phyloP scores from a whole-genome alignment of 2,797 vertebrate species.

The Cryptoblepharus egeriae region DNA sequence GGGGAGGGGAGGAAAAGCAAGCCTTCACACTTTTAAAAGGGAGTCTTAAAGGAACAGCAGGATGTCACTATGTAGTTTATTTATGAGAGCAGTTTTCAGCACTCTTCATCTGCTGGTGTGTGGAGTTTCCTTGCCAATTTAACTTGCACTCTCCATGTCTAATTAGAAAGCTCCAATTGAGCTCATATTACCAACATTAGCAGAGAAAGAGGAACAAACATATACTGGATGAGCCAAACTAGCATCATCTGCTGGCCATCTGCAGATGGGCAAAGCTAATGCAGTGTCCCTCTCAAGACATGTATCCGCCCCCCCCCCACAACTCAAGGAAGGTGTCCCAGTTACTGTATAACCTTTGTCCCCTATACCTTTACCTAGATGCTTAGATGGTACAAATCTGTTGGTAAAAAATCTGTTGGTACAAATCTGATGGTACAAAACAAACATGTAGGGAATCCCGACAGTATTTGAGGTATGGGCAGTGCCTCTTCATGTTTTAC shows the following conservation, averaged over 20 bases:
- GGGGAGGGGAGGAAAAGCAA: not conserved
- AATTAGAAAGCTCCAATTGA: too few relatives aligned
- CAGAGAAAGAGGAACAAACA: not conserved
- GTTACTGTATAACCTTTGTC: not conserved
- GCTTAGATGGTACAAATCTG: too few relatives aligned
- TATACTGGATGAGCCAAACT: not conserved
- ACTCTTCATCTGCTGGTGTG: not conserved
- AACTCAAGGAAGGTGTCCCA: not conserved
- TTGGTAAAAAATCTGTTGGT: too few relatives aligned
- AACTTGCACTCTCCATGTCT: not conserved
- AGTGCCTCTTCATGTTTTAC: not conserved
- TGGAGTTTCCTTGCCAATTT: not conserved
- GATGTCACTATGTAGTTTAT: not conserved
- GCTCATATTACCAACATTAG: not conserved
- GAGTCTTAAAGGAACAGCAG: conserved; percentile 60
- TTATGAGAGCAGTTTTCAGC: conserved; percentile 1
- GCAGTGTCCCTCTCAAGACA: too few relatives aligned
- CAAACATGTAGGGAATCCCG: not conserved
- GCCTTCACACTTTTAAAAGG: not conserved
- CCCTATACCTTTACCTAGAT: too few relatives aligned
- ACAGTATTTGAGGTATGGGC: not conserved
- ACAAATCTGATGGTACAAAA: too few relatives aligned
- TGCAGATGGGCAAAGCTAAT: not conserved
- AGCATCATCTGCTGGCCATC: not conserved
- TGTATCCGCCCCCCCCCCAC: too few relatives aligned